These are phyloP conservation scores for Enteromius anoplus DNA, from an alignment of 2,797 vertebrate species.

Conservation along the genomic window DNA sequence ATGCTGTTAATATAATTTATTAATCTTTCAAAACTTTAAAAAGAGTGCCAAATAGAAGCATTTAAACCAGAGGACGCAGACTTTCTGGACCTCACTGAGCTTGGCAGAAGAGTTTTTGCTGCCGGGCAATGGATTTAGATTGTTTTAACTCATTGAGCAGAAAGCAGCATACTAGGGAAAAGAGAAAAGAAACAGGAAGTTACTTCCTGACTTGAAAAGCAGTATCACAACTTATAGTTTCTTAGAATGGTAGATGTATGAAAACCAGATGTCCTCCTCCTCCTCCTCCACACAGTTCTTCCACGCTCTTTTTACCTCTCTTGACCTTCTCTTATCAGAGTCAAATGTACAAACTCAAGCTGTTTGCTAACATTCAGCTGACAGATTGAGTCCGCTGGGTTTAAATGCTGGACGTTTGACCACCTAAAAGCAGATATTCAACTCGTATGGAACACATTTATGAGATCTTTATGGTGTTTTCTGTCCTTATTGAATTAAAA, in stretches of 20 bases:
- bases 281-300: conserved; percentile 2
- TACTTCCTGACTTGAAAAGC: conserved; percentile 1
- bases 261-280: conserved; percentile 23
- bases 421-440: not conserved
- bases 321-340: conserved; percentile 31
- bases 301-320: conserved; percentile 23
- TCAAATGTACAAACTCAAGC: conserved; percentile 22
- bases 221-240: conserved; percentile 16
- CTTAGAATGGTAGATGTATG: conserved; percentile 31
- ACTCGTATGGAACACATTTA: not conserved
- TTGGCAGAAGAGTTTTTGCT: conserved; percentile 6
- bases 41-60: not conserved
- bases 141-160: conserved; percentile 18
- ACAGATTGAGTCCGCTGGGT: conserved; percentile 2
- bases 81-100: not conserved
- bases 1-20: not conserved
- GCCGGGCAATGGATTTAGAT: conserved; percentile 18
- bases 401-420: not conserved
- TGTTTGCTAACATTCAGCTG: conserved; percentile 21
- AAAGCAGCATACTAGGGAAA: not conserved
- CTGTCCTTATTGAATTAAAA: not conserved
- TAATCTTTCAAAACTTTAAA: not conserved
- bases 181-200: conserved; percentile 30
- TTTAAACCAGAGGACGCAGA: conserved; percentile 1
- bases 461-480: not conserved